These are phyloP conservation scores for Amphimallon solstitiale DNA, from an alignment of 2,888 invertebrate genomes.

Conservation along the genomic window DNA sequence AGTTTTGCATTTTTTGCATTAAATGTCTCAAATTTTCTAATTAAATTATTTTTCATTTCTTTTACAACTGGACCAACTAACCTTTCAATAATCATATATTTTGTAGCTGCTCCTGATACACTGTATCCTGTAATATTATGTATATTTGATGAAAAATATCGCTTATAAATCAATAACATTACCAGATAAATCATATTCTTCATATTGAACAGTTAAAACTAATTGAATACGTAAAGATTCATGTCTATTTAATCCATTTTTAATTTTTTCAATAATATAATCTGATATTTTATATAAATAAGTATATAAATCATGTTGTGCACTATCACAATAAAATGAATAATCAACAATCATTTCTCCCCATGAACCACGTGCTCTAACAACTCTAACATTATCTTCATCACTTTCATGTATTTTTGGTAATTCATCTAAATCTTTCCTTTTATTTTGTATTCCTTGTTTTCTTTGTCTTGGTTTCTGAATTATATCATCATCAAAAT, in stretches of 20 bases:
- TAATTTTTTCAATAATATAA: neutral
- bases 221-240: neutral
- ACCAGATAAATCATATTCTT: neutral
- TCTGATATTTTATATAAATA: slow-evolving; percentile 2
- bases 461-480: no score
- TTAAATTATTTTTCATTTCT: neutral
- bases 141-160: slow-evolving; percentile 7
- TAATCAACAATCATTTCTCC: neutral
- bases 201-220: neutral
- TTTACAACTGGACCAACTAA: neutral
- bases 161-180: neutral
- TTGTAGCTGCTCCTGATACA: neutral
- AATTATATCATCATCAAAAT: no score
- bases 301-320: slow-evolving; percentile 2
- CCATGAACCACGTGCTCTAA: neutral
- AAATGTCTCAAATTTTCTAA: neutral
- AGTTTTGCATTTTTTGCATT: neutral
- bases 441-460: no score
- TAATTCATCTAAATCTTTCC: no score
- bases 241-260: neutral
- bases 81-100: neutral
- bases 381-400: neutral
- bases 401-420: no score
- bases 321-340: neutral
- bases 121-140: neutral